phyloP scores from a whole-genome alignment of 2,888 invertebrate species.

The Galeruca laticollis region DNA sequence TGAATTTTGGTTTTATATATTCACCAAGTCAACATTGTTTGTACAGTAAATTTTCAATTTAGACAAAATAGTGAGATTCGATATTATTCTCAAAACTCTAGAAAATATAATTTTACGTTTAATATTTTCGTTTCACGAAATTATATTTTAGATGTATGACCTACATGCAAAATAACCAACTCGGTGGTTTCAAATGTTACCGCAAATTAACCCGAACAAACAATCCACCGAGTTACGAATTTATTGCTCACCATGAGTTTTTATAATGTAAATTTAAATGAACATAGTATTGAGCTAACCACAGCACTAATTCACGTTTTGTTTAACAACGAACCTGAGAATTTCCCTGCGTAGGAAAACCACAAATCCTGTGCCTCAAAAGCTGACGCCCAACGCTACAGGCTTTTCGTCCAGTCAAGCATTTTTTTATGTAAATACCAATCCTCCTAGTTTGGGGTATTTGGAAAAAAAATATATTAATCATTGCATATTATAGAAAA shows the following conservation, averaged over 20 bases:
- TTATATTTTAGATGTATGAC: neutral
- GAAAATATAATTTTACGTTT: too few species aligned
- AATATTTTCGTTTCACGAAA: too few species aligned
- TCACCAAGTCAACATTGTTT: too few species aligned
- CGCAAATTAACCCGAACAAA: neutral
- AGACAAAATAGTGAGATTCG: too few species aligned
- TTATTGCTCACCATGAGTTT: neutral
- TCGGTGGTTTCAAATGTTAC: neutral
- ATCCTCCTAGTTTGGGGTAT: too few species aligned
- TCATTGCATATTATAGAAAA: too few species aligned
- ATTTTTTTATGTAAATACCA: too few species aligned
- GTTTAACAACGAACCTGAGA: neutral
- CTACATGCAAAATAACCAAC: neutral
- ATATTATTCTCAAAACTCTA: too few species aligned
- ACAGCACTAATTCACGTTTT: neutral
- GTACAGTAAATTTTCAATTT: too few species aligned
- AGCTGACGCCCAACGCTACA: neutral
- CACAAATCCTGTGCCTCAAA: neutral
- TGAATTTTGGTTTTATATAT: too few species aligned
- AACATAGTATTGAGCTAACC: neutral
- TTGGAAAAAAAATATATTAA: too few species aligned
- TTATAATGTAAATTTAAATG: neutral
- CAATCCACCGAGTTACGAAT: neutral
- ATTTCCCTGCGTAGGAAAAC: neutral
- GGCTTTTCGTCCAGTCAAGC: neutral